These are phyloP conservation scores for Pectinophora gossypiella DNA, from an alignment of 1,140 invertebrate species.

Conservation along the genomic window DNA sequence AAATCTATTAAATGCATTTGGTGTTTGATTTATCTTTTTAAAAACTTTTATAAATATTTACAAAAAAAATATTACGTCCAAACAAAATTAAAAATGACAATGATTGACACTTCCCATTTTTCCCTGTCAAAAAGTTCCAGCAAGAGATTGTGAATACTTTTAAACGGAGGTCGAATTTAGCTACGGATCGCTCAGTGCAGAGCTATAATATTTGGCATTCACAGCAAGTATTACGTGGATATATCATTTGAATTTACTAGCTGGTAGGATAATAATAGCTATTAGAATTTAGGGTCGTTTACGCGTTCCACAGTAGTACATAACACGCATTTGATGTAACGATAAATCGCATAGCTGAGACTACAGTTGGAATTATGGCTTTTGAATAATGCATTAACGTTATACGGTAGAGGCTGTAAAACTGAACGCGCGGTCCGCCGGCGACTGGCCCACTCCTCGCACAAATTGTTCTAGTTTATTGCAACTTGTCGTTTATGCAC, in stretches of 20 bases:
- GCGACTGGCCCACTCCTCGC: conserved; percentile 22
- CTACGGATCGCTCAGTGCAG: too few relatives aligned
- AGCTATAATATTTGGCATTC: too few relatives aligned
- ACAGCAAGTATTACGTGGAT: too few relatives aligned
- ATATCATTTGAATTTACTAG: background rate
- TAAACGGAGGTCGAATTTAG: too few relatives aligned
- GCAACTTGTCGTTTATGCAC: conserved; percentile 17
- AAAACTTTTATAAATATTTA: background rate
- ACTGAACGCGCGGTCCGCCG: conserved; percentile 14
- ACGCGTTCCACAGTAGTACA: background rate
- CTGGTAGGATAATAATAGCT: background rate
- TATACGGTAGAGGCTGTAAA: conserved; percentile 47
- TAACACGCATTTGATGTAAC: conserved; percentile 33
- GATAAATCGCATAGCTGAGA: conserved; percentile 46
- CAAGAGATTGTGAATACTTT: background rate
- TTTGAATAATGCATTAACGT: conserved; percentile 60
- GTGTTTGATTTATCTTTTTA: background rate
- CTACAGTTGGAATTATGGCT: conserved; percentile 52
- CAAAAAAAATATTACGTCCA: background rate
- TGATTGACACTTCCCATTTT: background rate
- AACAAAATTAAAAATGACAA: background rate
- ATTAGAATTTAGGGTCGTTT: background rate
- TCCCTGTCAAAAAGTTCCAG: background rate
- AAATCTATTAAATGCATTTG: conserved; percentile 24
- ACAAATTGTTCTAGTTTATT: conserved; percentile 46